Percentiles rank a stretch among this genome's conserved stretches.
phyloP scores from a whole-genome alignment of 1,140 invertebrate genomes.

The Probaryconus sp. region DNA sequence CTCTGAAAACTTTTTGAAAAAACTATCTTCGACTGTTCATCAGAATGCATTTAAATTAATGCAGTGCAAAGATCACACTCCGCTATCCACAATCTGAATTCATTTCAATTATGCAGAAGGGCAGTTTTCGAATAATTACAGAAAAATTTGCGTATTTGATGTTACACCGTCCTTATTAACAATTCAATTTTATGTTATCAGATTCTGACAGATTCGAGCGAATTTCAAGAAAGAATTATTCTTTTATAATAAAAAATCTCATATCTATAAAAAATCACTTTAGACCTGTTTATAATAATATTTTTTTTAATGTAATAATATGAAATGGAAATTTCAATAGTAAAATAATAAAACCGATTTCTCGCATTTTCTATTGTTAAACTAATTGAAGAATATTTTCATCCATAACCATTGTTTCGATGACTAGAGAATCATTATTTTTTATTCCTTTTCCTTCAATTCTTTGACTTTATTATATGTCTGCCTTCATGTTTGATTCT shows the following conservation, averaged over 20 bases:
- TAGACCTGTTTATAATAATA: too few relatives aligned
- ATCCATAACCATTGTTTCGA: conserved; percentile 19
- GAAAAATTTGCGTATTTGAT: background rate
- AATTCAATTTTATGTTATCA: conserved; percentile 1
- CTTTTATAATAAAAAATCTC: too few relatives aligned
- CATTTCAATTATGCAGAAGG: conserved; percentile 18
- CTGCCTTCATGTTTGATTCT: conserved; percentile 18
- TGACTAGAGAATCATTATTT: conserved; percentile 38
- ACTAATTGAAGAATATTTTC: conserved; percentile 40
- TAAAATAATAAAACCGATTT: too few relatives aligned
- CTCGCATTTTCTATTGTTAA: too few relatives aligned
- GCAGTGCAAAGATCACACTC: conserved; percentile 1
- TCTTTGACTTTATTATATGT: conserved; percentile 46
- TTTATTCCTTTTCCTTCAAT: conserved; percentile 19
- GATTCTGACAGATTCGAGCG: too few relatives aligned
- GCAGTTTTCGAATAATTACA: background rate
- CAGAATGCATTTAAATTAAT: conserved; percentile 24
- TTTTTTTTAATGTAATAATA: too few relatives aligned
- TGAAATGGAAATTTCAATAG: too few relatives aligned
- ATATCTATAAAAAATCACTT: too few relatives aligned
- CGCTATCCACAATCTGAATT: conserved; percentile 14
- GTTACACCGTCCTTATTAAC: background rate
- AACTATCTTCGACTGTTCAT: conserved; percentile 25
- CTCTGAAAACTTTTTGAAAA: conserved; percentile 21
- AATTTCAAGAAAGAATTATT: too few relatives aligned